Evolutionary conservation across 2,113 vertebrate genomes (phyloP).

Genomic region (Ahaetulla prasina): DNA sequence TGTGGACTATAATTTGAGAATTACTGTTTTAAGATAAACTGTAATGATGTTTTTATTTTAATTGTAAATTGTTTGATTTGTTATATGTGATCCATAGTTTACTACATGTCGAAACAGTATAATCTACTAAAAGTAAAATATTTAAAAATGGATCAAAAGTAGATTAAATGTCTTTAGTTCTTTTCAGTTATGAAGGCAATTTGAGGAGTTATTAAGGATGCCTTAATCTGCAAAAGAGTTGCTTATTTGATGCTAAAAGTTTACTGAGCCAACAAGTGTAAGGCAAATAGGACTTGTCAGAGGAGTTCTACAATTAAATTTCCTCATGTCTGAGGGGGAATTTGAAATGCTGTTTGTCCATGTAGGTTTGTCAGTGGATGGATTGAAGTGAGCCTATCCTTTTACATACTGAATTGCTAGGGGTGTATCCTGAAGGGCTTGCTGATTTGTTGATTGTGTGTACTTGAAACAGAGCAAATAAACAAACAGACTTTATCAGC

Average conservation of each 20-base stretch:
- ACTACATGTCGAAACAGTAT: background rate
- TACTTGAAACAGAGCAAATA: background rate
- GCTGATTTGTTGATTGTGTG: background rate
- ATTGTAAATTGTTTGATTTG: background rate
- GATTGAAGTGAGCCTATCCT: background rate
- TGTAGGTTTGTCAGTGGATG: background rate
- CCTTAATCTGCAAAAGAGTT: background rate
- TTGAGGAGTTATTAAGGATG: background rate
- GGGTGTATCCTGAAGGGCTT: background rate
- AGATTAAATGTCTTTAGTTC: background rate
- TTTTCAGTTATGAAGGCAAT: background rate
- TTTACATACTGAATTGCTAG: background rate
- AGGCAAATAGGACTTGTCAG: background rate
- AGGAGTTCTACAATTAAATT: background rate
- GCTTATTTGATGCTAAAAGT: background rate
- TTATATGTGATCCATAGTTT: background rate
- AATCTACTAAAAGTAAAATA: background rate
- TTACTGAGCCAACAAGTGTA: background rate
- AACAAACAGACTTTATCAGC: background rate
- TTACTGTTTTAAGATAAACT: background rate
- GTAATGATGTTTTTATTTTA: background rate
- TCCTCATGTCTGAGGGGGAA: background rate
- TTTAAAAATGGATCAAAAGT: background rate
- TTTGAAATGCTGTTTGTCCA: background rate
- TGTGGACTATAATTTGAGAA: background rate